Evolutionary conservation across 2,888 invertebrate species (phyloP), one percentile per base, ranked within the genome.

Genomic region (Hydroisotoma schaefferi): DNA sequence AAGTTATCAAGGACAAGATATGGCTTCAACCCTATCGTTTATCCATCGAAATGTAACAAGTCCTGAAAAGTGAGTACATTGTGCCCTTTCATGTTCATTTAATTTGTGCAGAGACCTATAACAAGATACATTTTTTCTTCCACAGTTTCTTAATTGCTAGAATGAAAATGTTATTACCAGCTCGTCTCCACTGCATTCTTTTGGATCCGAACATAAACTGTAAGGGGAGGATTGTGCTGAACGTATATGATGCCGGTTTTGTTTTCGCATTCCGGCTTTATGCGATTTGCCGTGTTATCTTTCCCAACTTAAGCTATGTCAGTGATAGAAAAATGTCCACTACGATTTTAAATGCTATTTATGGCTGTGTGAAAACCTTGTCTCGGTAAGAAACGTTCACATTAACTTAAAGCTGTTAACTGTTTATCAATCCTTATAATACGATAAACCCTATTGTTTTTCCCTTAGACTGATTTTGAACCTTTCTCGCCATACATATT

Each of bases 121-220:
- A n/a, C n/a, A n/a, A n/a, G n/a, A n/a, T n/a, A n/a, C n/a, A 38
- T 15, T 46, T 52, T 43, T 38, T 6, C 15, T 12, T 27, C 55
- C 60, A 2, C 27, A 69, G 69, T 2, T 71, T 68, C 40, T 54
- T 71, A 23, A 43, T 33, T 0, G 22, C 44, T 1, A 29, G 71
- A 26, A 60, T 68, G 40, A 52, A 48, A 10, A 12, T 55, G 2
- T 54, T 71, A 2, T 27, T 46, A 12, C 58, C 69, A 12, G 44
- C 65, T 3, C 53, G 71, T 5, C 28, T 71, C 0, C 28, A 55
- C 15, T 40, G 49, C 1, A 46, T 66, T 18, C 22, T 68, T 8
- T 26, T 70, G 1, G 68, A 70, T 29, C 63, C 65, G 1, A 12
- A 26, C 8, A 59, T 70, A 0, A 71, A 71, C 48, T 71, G 68